phyloP scores from a whole-genome alignment of 2,113 vertebrate species.

The Cricetomys ansorgei region DNA sequence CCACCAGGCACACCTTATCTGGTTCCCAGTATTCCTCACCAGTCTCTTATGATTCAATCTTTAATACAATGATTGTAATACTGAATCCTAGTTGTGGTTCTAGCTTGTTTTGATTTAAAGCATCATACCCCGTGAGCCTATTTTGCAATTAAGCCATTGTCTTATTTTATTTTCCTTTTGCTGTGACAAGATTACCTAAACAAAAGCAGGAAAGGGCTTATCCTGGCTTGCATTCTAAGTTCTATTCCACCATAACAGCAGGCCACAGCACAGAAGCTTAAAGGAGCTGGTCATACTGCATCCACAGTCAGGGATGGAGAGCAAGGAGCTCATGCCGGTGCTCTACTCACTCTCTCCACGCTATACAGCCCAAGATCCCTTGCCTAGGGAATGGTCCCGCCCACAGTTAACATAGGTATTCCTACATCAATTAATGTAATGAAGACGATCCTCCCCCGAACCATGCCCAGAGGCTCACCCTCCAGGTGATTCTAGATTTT shows the following conservation, averaged over 20 bases:
- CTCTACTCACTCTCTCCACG: not conserved
- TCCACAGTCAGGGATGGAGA: too few species aligned
- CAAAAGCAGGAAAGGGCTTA: not conserved
- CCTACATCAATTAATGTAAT: not conserved
- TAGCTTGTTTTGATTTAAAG: slow-evolving; percentile 30
- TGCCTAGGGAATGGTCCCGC: not conserved
- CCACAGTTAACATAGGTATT: not conserved
- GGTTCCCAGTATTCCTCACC: slow-evolving; percentile 33
- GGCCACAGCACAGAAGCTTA: not conserved
- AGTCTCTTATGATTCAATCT: slow-evolving; percentile 17
- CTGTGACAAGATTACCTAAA: not conserved
- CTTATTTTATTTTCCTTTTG: not conserved
- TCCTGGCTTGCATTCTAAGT: too few species aligned
- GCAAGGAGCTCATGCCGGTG: too few species aligned
- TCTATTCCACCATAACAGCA: too few species aligned
- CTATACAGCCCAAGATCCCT: too few species aligned
- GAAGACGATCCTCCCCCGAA: not conserved
- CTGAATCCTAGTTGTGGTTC: not conserved
- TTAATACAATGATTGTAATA: slow-evolving; percentile 14
- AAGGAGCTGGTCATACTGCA: too few species aligned
- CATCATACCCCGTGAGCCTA: not conserved
- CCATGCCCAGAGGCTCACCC: too few species aligned
- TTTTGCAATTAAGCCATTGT: slow-evolving; percentile 36
- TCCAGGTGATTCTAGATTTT: not conserved
- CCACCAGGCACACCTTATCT: not conserved